Percentiles rank a stretch among this genome's conserved stretches.
Evolutionary conservation across 2,797 vertebrate species (phyloP).

Genomic region (Hapalemur alaotrensis): DNA sequence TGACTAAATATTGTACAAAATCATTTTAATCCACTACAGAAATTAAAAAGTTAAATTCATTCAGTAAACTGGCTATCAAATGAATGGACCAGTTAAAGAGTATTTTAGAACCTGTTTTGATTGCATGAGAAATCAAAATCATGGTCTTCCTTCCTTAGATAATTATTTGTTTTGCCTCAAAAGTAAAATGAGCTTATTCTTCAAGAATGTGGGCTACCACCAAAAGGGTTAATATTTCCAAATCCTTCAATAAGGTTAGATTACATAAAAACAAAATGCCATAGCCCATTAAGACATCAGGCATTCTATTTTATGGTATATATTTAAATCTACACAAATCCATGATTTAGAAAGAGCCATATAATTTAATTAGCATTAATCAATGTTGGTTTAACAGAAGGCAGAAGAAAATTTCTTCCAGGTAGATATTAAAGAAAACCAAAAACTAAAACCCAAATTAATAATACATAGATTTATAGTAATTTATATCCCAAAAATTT

Average conservation of each 20-base stretch:
- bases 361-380: slow-evolving; percentile 55
- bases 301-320: slow-evolving; percentile 49
- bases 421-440: slow-evolving; percentile 36
- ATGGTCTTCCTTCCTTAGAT: not conserved
- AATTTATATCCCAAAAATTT: slow-evolving; percentile 10
- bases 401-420: slow-evolving; percentile 23
- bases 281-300: slow-evolving; percentile 59
- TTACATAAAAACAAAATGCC: slow-evolving; percentile 63
- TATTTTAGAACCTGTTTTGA: slow-evolving; percentile 33
- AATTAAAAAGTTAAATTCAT: slow-evolving; percentile 40
- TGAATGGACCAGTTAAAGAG: not conserved
- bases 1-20: not conserved
- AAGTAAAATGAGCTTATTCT: slow-evolving; percentile 38
- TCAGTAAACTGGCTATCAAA: slow-evolving; percentile 25
- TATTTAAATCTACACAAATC: slow-evolving; percentile 66
- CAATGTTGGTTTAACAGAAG: slow-evolving; percentile 57
- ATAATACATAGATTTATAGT: slow-evolving; percentile 46
- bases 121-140: slow-evolving; percentile 24
- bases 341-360: slow-evolving; percentile 37
- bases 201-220: not conserved
- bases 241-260: slow-evolving; percentile 33
- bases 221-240: slow-evolving; percentile 47
- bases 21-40: slow-evolving; percentile 9
- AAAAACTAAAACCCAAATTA: slow-evolving; percentile 60
- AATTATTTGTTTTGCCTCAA: slow-evolving; percentile 21